Evolutionary conservation across 1,140 invertebrate species (phyloP), one percentile per base, ranked within the genome.

Genomic region (Aphelinus atriplicis): DNA sequence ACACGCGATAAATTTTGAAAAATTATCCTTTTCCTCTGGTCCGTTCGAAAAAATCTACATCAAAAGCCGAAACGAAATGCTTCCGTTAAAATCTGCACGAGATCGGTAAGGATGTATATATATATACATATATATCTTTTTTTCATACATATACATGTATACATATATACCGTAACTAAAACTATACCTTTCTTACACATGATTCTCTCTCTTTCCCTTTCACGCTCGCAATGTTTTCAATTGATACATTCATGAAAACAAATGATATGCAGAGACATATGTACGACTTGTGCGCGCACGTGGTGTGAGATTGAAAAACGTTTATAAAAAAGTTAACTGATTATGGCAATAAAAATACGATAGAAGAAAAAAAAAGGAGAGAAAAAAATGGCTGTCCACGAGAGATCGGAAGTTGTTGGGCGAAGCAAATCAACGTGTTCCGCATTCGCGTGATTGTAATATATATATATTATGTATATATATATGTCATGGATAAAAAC

Each of bases 401-500:
- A 26, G 26, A 26, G 26, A 26, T 26, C 26, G 26, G 26, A 26
- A 26, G 26, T 26, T 26, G 26, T 26, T 26, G 26, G 26, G 26
- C 26, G 26, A 26, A 26, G 26, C 26, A 26, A 26, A 26, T 26
- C 26, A 26, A 26, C 26, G 26, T 26, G 26, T 72, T 77, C 76
- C 77, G 75, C 63, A 45, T 79, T 73, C 77, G 69, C 73, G 77
- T 77, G 63, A 70, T 78, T 74, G 56, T 79, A 78, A 76, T 83
- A 83, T 26, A 26, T 26, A 26, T 26, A 26, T 26, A 26, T 26
- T 26, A 26, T 26, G 26, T 26, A 26, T 26, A 26, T 26, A 26
- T 26, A 26, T 26, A 80, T 85, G 85, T 86, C 85, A 86, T 86
- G 85, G 84, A 83, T 79, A 79, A 84, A 85, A 79, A 80, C 81